Evolutionary conservation across 2,888 invertebrate genomes (phyloP).

Genomic region (Leucophora obtusa): DNA sequence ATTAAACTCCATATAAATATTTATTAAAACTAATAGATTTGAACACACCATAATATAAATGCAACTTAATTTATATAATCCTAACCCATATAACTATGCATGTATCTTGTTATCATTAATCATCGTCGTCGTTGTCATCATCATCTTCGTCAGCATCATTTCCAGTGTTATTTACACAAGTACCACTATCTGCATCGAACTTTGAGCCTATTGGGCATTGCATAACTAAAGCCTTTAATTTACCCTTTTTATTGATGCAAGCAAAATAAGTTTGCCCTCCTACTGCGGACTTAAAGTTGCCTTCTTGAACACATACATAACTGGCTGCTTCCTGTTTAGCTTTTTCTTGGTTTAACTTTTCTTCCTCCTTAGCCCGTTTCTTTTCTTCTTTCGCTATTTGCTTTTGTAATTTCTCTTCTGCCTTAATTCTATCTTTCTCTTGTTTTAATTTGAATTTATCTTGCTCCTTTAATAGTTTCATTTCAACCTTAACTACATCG

Average conservation of each 20-base stretch:
- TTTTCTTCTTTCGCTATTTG: conserved; percentile 53
- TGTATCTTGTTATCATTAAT: background rate
- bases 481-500: conserved; percentile 69
- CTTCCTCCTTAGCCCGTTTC: conserved; percentile 67
- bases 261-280: conserved; percentile 34
- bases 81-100: too few relatives aligned
- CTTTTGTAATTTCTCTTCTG: conserved; percentile 70
- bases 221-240: conserved; percentile 55
- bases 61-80: background rate
- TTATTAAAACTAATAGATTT: conserved; percentile 3
- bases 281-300: conserved; percentile 64
- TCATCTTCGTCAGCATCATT: conserved; percentile 47
- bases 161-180: conserved; percentile 19
- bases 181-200: conserved; percentile 41
- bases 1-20: background rate
- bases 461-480: conserved; percentile 69
- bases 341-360: conserved; percentile 70
- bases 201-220: conserved; percentile 40
- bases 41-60: conserved; percentile 28
- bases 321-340: conserved; percentile 66
- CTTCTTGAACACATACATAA: conserved; percentile 50
- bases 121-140: conserved; percentile 7
- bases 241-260: conserved; percentile 58
- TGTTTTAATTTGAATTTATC: conserved; percentile 70
- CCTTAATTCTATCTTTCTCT: conserved; percentile 68